Base-by-base conservation (phyloP, 2,888 invertebrate species). In the Coelopa pilipes region DNA sequence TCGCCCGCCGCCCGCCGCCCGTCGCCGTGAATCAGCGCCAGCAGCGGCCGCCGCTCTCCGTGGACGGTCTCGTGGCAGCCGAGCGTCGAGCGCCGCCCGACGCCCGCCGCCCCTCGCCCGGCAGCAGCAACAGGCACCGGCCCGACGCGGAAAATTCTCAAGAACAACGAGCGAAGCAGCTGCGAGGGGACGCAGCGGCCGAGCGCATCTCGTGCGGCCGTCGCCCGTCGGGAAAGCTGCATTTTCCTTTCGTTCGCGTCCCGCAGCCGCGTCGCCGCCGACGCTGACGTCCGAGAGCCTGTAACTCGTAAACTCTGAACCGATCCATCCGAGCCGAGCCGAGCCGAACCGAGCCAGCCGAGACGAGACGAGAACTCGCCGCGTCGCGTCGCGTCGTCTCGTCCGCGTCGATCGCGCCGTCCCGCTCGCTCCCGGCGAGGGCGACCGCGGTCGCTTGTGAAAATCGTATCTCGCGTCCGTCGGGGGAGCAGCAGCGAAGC, bases 1-100 rank as follows among this genome's bases (percentile, higher is more conserved):
- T 60, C 62, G 50, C 24, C 70, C 50, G 24, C 46, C 55, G 45
- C 12, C 47, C 34, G 34, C 7, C 34, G 34, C 7, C 34, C 45
- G 45, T n/a, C 47, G 24, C 57, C 46, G 59, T 57, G 69, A 66
- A 69, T 69, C 68, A 72, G 62, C 19, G 69, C 65, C 21, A 70
- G 49, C 66, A 73, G 50, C 15, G 57, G 65, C 50, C 49, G 65
- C 46, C 11, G 34, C 49, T 13, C 59, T 34, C 24, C 5, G 46
- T 34, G n/a, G n/a, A n/a, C n/a, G n/a, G 4, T 34, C 34, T 34
- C 34, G 34, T 34, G 2, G 34, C 2, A 4, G 7, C 34, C 34
- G 34, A 34, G 34, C 34, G 34, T 4, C 34, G 34, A 34, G 4
- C 7, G 34, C 34, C 34, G 34, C 7, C 34, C 4, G 34, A 34